Base-by-base conservation (phyloP, 2,113 vertebrate genomes). In the Stegastes partitus region DNA sequence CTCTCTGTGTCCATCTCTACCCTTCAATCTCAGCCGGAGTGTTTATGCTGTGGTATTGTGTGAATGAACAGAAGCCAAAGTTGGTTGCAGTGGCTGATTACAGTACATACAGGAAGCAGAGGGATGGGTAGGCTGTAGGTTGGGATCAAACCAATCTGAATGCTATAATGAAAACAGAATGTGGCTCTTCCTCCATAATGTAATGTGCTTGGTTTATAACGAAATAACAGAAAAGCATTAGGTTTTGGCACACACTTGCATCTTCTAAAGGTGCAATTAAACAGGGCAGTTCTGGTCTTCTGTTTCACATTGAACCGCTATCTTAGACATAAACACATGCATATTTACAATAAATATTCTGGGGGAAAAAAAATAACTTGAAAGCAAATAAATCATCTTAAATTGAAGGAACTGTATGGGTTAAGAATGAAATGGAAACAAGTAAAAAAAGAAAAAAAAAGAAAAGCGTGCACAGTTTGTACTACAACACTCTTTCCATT, bases 21-120 rank as follows among this genome's bases (percentile, higher is more conserved):
- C 80, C 73, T 83, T 72, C 78, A 81, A 47, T 81, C 79, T 72
- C 67, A 72, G 79, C 11, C 5, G 3, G 3, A 34, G 23, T 91
- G 81, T 87, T 90, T 84, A 86, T 74, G 68, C 85, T 88, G 69
- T 63, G 74, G 81, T 68, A 76, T 67, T 75, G 76, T 83, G 66
- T 50, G 77, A 44, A 54, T 70, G 74, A 85, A 69, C 56, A 28
- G 55, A 56, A 73, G 85, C 85, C 84, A 86, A 37, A 18, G 57
- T 44, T 57, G 80, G 79, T 77, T 70, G 76, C 84, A 83, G 70
- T 12, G 77, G 73, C 72, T 88, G 81, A 86, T 82, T 85, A 73
- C 49, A 70, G 71, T 28, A 56, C 74, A 62, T 62, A 75, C 66
- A 83, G 68, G 69, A 79, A 86, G 74, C 34, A 54, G 66, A 55